These are phyloP conservation scores for Fabriciana adippe DNA, from an alignment of 2,888 invertebrate genomes.

Conservation along the genomic window DNA sequence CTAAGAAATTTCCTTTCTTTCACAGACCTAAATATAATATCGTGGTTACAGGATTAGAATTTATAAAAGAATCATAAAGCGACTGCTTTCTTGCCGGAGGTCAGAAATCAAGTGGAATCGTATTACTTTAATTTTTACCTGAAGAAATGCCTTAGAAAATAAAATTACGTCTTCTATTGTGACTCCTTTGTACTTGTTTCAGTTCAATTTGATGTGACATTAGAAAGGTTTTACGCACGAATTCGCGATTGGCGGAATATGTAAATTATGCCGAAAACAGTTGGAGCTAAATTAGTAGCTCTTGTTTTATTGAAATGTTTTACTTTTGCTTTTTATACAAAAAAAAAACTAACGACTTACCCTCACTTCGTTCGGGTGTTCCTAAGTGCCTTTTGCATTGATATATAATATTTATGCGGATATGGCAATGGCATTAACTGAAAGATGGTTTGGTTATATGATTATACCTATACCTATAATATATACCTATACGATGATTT, in stretches of 20 bases:
- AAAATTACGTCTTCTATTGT: constrained; percentile 49
- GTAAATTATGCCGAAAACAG: constrained; percentile 18
- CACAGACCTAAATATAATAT: constrained; percentile 1
- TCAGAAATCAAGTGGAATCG: constrained; percentile 62
- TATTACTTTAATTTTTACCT: constrained; percentile 57
- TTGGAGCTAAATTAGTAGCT: not conserved
- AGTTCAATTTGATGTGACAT: constrained; percentile 31
- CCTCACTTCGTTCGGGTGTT: too few species aligned
- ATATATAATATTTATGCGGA: too few species aligned
- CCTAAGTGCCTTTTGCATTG: too few species aligned
- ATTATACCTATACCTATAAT: too few species aligned
- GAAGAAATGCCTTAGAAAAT: constrained; percentile 25
- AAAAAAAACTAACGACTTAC: too few species aligned
- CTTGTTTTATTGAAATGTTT: not conserved
- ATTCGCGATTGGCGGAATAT: constrained; percentile 29
- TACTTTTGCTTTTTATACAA: not conserved
- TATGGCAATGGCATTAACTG: too few species aligned
- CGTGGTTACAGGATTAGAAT: constrained; percentile 25
- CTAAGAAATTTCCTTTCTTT: constrained; percentile 28
- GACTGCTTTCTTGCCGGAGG: constrained; percentile 49
- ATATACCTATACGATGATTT: too few species aligned
- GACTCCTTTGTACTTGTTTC: constrained; percentile 44
- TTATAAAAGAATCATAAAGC: constrained; percentile 43
- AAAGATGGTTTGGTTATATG: too few species aligned
- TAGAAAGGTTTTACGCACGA: constrained; percentile 26